A percentile compares a stretch with the other conserved stretches of the same genome.
These are phyloP conservation scores for Meda fulgida DNA, from an alignment of 2,797 vertebrate genomes.

Conservation along the genomic window DNA sequence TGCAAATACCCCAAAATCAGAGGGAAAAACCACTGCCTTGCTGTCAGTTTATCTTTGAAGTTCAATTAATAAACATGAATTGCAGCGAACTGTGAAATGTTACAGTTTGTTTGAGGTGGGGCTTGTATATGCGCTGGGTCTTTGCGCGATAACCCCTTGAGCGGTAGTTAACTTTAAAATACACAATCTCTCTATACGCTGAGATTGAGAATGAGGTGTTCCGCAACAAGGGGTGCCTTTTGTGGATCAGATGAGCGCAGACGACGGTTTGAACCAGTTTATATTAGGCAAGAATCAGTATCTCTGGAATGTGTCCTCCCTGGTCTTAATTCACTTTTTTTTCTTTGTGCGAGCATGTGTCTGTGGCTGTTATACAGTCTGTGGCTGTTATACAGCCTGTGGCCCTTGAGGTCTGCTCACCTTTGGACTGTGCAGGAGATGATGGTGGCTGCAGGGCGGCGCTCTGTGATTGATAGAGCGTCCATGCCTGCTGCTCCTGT, in stretches of 20 bases:
- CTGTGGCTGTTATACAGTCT: conserved; percentile 29
- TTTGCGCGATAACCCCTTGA: conserved; percentile 26
- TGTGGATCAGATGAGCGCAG: not conserved
- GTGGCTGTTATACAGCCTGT: too few relatives aligned
- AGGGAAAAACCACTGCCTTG: not conserved
- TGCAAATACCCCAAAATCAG: not conserved
- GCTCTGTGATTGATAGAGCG: conserved; percentile 50
- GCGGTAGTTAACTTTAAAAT: conserved; percentile 29
- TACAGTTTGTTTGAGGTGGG: not conserved
- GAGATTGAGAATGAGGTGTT: conserved; percentile 15
- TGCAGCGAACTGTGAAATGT: conserved; percentile 27
- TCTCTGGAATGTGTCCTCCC: conserved; percentile 40
- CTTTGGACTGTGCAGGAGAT: conserved; percentile 51
- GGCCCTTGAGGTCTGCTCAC: conserved; percentile 39
- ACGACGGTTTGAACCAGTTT: conserved; percentile 11
- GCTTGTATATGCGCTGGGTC: not conserved
- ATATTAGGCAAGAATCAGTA: not conserved
- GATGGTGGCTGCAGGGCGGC: not conserved
- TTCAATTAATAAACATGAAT: conserved; percentile 51
- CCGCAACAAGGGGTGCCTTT: not conserved
- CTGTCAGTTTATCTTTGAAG: conserved; percentile 25
- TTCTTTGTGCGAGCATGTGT: conserved; percentile 5
- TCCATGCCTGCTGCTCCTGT: conserved; percentile 12
- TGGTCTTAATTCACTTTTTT: conserved; percentile 7
- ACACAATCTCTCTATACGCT: not conserved